Conservation (phyloP, 2,888 invertebrate genomes). For the Hirtodrosophila alboralis region DNA sequence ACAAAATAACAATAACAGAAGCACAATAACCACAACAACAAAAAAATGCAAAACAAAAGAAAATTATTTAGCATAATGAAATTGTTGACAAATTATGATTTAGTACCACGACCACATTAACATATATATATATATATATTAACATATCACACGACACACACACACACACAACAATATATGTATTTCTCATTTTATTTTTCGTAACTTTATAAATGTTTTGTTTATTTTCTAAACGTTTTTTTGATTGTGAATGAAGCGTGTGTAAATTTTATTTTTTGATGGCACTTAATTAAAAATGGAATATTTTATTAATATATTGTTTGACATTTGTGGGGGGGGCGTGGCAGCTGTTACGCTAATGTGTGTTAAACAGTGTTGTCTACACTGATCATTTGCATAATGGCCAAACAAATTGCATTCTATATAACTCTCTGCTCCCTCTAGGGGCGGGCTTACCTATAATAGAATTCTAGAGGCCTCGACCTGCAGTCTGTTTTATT, state of each 20-base stretch:
- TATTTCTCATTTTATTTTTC: slow-evolving; percentile 12
- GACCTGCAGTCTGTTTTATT: no score
- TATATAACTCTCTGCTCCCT: no score
- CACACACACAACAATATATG: slow-evolving; percentile 4
- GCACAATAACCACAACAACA: slow-evolving; percentile 31
- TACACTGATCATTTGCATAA: slow-evolving; percentile 48
- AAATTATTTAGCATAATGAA: slow-evolving; percentile 70
- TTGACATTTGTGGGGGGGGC: slow-evolving; percentile 19
- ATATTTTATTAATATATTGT: slow-evolving; percentile 35
- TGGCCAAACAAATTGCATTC: slow-evolving; percentile 1
- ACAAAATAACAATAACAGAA: slow-evolving; percentile 29
- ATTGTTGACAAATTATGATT: slow-evolving; percentile 81
- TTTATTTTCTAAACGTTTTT: slow-evolving; percentile 25
- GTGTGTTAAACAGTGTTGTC: slow-evolving; percentile 41
- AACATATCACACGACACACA: slow-evolving; percentile 45
- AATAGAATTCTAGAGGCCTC: not conserved
- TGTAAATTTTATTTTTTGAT: slow-evolving; percentile 48
- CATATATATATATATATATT: no score
- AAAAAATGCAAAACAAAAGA: slow-evolving; percentile 35
- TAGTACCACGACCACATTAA: slow-evolving; percentile 71
- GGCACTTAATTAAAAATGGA: slow-evolving; percentile 64
- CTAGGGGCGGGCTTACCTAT: slow-evolving; percentile 1
- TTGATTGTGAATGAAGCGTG: slow-evolving; percentile 14
- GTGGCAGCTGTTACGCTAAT: slow-evolving; percentile 37
- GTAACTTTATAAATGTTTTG: slow-evolving; percentile 27